A percentile compares a stretch with the other conserved stretches of the same genome.
Conservation (phyloP, 2,797 vertebrate genomes). For the Ataeniobius toweri region DNA sequence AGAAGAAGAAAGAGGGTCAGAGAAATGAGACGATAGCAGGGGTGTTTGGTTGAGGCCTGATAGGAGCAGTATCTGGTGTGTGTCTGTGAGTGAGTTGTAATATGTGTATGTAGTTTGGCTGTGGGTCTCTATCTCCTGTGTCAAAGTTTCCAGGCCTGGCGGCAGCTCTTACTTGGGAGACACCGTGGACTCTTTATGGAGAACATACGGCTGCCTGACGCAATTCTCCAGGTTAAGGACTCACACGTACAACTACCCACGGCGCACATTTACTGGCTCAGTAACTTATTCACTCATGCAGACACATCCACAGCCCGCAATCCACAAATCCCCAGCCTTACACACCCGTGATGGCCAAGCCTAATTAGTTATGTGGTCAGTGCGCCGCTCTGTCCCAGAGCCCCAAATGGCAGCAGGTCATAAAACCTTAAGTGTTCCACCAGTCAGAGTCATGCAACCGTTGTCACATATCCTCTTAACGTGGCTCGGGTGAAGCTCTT, state of each 20-base stretch:
- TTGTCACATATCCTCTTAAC: slow-evolving; percentile 70
- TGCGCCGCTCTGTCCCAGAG: slow-evolving; percentile 70
- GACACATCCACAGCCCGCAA: slow-evolving; percentile 60
- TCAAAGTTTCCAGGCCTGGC: slow-evolving; percentile 69
- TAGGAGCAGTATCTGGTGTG: slow-evolving; percentile 36
- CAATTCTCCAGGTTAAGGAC: slow-evolving; percentile 50
- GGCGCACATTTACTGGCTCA: slow-evolving; percentile 49
- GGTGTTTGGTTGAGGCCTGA: slow-evolving; percentile 59
- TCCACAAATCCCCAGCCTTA: slow-evolving; percentile 65
- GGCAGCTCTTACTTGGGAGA: slow-evolving; percentile 53
- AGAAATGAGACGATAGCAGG: slow-evolving; percentile 55
- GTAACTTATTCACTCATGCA: slow-evolving; percentile 51
- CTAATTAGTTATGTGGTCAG: slow-evolving; percentile 81
- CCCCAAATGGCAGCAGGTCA: slow-evolving; percentile 83
- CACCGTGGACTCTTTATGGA: slow-evolving; percentile 52
- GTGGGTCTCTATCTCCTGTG: slow-evolving; percentile 50
- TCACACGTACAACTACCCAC: slow-evolving; percentile 36
- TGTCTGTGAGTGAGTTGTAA: slow-evolving; percentile 19
- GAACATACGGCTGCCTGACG: slow-evolving; percentile 54
- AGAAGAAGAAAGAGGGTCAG: slow-evolving; percentile 33
- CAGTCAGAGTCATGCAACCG: slow-evolving; percentile 81
- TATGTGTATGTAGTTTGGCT: slow-evolving; percentile 29
- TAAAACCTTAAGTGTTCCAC: slow-evolving; percentile 88
- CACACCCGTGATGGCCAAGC: slow-evolving; percentile 56
- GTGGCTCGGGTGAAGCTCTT: slow-evolving; percentile 62